Percentiles rank a stretch among this genome's conserved stretches.
These are phyloP conservation scores for Altica lythri DNA, from an alignment of 2,888 invertebrate species.

Conservation along the genomic window DNA sequence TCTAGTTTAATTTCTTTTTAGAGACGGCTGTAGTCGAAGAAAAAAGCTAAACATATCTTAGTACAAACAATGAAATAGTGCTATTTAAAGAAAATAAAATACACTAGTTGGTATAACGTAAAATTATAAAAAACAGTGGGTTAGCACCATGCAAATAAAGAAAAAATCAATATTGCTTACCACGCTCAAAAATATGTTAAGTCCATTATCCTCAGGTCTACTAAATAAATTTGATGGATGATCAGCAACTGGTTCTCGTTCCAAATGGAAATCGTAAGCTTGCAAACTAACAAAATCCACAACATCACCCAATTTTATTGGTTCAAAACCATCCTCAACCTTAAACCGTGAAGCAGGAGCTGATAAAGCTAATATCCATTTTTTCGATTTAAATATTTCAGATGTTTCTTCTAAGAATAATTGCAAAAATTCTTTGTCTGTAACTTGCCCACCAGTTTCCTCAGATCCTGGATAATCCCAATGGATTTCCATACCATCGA, in stretches of 20 bases:
- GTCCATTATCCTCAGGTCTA: conserved; percentile 59
- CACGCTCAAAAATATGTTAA: conserved; percentile 61
- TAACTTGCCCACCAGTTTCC: conserved; percentile 54
- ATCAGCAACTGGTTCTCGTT: conserved; percentile 55
- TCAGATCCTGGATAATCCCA: conserved; percentile 73
- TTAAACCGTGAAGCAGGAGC: conserved; percentile 65
- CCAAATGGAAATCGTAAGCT: conserved; percentile 66
- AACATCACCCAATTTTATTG: conserved; percentile 63
- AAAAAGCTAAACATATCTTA: too few relatives aligned
- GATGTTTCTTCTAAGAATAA: conserved; percentile 64
- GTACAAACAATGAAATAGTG: too few relatives aligned
- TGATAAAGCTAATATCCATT: conserved; percentile 58
- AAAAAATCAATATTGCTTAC: conserved; percentile 46
- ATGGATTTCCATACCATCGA: conserved; percentile 83
- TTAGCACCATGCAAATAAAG: neutral
- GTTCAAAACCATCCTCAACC: conserved; percentile 70
- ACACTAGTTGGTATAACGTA: too few relatives aligned
- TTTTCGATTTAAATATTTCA: conserved; percentile 61
- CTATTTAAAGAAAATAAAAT: too few relatives aligned
- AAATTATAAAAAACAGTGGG: too few relatives aligned
- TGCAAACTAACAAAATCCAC: conserved; percentile 72
- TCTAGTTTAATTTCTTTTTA: too few relatives aligned
- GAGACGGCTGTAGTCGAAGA: too few relatives aligned
- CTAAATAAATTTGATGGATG: conserved; percentile 61
- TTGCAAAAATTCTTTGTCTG: conserved; percentile 57